Base-by-base conservation (phyloP, 2,888 invertebrate genomes). In the Synergus umbraculus region DNA sequence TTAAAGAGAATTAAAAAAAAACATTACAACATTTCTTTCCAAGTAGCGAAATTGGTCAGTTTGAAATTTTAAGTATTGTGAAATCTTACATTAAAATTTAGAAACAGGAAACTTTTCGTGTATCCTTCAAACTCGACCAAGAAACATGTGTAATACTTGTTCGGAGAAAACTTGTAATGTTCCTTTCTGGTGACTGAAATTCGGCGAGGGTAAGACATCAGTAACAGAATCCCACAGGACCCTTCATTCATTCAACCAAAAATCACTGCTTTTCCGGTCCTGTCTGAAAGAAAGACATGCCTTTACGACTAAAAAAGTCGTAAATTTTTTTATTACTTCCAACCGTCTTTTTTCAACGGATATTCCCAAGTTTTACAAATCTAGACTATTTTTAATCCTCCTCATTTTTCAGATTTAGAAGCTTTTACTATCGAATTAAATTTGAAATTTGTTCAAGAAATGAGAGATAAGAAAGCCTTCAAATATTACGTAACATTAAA, bases 221-320 rank as follows among this genome's bases (percentile, higher is more conserved):
- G 43, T n/a, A 29, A 49, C 49, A 73, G 4, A n/a, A 73, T 73
- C 69, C 69, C 49, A 49, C 29, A 49, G 49, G 69, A 73, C 69
- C 69, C 69, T 49, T 73, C 46, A 49, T 29, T 44, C 44, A 69
- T 69, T 69, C 46, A 69, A 41, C 49, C 54, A 73, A 73, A 69
- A 73, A 69, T 73, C 46, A 73, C 54, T 49, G 69, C 49, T 73
- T 73, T 73, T 69, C 69, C 69, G 69, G 69, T 73, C 29, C 49
- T 49, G 69, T 9, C 49, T 49, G 37, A 37, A 37, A 37, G 43
- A 69, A 22, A 46, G 44, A 67, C 54, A 54, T 54, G 54, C n/a
- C n/a, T 54, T 54, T 9, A n/a, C 2, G n/a, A n/a, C 9, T 22
- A 60, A 60, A 60, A 18, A 22, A 60, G 60, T 60, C 60, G 60